Evolutionary conservation across 2,888 invertebrate genomes (phyloP).

Genomic region (Caradrina kadenii): DNA sequence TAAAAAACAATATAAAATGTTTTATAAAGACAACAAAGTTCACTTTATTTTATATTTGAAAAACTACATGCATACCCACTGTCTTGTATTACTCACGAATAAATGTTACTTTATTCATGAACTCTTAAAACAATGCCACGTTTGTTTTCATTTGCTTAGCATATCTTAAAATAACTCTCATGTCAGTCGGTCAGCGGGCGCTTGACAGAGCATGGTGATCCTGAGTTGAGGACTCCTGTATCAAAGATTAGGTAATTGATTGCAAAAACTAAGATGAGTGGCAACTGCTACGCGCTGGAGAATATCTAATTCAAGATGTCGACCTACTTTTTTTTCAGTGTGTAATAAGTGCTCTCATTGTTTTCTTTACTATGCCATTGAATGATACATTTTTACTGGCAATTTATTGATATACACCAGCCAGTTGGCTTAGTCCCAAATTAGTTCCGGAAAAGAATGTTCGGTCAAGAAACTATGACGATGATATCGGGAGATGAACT

Average conservation of each 20-base stretch:
- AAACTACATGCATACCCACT: not conserved
- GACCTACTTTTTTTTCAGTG: not conserved
- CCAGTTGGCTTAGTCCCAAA: conserved; percentile 20
- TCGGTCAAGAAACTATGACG: not conserved
- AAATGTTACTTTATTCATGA: conserved; percentile 26
- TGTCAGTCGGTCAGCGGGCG: conserved; percentile 26
- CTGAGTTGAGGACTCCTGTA: not conserved
- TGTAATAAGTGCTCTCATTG: not conserved
- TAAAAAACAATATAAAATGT: conserved; percentile 1
- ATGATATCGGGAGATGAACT: not conserved
- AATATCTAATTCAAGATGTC: not conserved
- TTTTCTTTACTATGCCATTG: not conserved
- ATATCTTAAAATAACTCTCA: conserved; percentile 7
- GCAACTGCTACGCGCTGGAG: not conserved
- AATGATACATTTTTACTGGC: not conserved
- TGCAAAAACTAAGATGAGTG: not conserved
- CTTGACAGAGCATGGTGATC: conserved; percentile 8
- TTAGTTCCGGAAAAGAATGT: conserved; percentile 1
- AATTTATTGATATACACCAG: not conserved
- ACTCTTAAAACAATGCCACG: conserved; percentile 2
- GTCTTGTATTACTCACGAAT: not conserved
- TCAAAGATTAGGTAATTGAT: conserved; percentile 2
- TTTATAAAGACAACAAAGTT: not conserved
- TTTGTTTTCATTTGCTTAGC: conserved; percentile 15
- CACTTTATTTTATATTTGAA: not conserved